Conservation (phyloP, 2,113 vertebrate species). For the Lophochroa leadbeateri region DNA sequence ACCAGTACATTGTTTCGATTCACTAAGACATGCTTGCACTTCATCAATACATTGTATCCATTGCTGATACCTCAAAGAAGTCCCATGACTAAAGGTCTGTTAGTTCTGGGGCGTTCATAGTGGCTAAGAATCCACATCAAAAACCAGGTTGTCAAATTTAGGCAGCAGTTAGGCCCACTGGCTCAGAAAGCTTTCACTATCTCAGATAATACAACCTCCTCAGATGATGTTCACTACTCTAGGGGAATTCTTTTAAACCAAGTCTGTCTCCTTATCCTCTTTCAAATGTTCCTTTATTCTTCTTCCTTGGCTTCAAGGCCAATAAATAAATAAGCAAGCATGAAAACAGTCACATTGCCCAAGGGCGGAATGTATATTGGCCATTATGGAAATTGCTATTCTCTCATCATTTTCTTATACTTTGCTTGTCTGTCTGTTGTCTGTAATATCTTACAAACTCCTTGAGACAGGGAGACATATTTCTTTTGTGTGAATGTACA, state of each 20-base stretch:
- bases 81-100: background rate
- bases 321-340: background rate
- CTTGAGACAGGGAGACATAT: background rate
- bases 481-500: background rate
- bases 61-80: background rate
- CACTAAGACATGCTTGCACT: background rate
- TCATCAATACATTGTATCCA: background rate
- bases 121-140: background rate
- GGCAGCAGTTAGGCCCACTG: background rate
- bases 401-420: background rate
- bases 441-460: background rate
- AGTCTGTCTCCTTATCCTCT: background rate
- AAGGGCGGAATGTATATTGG: background rate
- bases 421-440: background rate
- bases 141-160: background rate
- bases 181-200: background rate
- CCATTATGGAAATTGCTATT: background rate
- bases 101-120: accelerated
- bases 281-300: background rate
- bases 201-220: background rate
- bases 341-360: background rate
- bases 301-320: background rate
- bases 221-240: accelerated
- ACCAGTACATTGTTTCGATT: background rate
- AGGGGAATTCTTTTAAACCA: background rate